A percentile compares a stretch with the other conserved stretches of the same genome.
phyloP scores from a whole-genome alignment of 2,797 vertebrate species.

The Enteromius radiatus region DNA sequence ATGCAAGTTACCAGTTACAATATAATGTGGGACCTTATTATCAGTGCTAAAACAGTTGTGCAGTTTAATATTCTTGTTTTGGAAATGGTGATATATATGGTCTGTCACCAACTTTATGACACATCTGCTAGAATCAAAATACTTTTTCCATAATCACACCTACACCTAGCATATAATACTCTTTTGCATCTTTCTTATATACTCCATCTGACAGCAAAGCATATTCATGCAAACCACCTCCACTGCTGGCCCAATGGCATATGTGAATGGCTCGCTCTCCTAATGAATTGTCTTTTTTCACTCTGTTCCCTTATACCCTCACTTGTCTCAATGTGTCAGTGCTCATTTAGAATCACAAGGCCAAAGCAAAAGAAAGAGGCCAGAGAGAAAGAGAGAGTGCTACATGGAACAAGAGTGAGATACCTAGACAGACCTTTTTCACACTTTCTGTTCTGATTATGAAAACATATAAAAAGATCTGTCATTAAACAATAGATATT shows the following conservation, averaged over 20 bases:
- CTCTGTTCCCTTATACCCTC: conserved; percentile 34
- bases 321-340: conserved; percentile 50
- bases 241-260: conserved; percentile 21
- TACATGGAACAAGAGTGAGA: background rate
- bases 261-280: conserved; percentile 27
- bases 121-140: background rate
- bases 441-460: background rate
- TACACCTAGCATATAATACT: background rate
- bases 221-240: conserved; percentile 21
- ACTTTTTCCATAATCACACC: background rate
- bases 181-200: background rate
- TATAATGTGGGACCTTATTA: background rate
- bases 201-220: conserved; percentile 3
- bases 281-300: conserved; percentile 39
- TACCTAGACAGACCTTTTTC: background rate
- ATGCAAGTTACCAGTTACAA: no score
- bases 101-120: background rate
- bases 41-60: background rate
- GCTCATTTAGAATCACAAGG: conserved; percentile 50
- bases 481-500: background rate
- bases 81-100: background rate
- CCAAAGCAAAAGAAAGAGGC: conserved; percentile 4
- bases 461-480: background rate
- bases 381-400: background rate
- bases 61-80: background rate